phyloP scores from a whole-genome alignment of 2,888 invertebrate species.

The Netelia virgata region DNA sequence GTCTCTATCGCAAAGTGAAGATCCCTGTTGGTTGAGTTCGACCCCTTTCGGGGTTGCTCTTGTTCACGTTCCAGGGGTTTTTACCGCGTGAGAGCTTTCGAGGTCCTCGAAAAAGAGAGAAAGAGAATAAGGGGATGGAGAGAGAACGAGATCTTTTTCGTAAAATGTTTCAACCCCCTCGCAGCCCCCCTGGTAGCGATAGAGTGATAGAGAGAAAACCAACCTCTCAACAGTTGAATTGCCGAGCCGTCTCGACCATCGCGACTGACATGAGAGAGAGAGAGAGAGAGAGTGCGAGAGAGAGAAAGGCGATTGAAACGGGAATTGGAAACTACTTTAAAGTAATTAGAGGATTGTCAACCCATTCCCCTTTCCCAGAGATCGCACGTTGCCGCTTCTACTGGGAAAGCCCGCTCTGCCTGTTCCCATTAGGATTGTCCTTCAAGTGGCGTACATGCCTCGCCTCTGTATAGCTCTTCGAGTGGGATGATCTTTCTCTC shows the following conservation, averaged over 20 bases:
- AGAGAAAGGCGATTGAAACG: conserved; percentile 1
- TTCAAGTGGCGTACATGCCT: conserved; percentile 72
- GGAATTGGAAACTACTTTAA: conserved; percentile 83
- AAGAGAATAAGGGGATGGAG: neutral
- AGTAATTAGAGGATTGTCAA: conserved; percentile 84
- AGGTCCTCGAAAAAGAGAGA: neutral
- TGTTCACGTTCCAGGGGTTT: neutral
- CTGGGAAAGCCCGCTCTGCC: conserved; percentile 71
- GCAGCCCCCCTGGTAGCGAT: neutral
- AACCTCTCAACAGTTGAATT: conserved; percentile 42
- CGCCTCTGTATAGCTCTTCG: conserved; percentile 61
- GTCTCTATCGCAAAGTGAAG: conserved; percentile 51
- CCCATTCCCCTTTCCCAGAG: conserved; percentile 72
- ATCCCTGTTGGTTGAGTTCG: conserved; percentile 31
- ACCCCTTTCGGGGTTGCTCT: conserved; percentile 29
- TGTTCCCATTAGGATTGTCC: conserved; percentile 80
- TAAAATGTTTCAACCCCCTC: conserved; percentile 35
- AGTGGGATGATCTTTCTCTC: conserved; percentile 72
- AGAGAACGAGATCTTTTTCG: neutral
- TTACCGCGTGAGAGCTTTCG: neutral
- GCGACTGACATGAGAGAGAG: conserved; percentile 18
- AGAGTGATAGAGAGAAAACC: conserved; percentile 8
- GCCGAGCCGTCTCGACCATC: conserved; percentile 38
- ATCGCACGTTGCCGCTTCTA: conserved; percentile 3
- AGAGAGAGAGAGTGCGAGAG: conserved; percentile 4